Evolutionary conservation across 2,113 vertebrate genomes (phyloP).

Genomic region (Meles meles): DNA sequence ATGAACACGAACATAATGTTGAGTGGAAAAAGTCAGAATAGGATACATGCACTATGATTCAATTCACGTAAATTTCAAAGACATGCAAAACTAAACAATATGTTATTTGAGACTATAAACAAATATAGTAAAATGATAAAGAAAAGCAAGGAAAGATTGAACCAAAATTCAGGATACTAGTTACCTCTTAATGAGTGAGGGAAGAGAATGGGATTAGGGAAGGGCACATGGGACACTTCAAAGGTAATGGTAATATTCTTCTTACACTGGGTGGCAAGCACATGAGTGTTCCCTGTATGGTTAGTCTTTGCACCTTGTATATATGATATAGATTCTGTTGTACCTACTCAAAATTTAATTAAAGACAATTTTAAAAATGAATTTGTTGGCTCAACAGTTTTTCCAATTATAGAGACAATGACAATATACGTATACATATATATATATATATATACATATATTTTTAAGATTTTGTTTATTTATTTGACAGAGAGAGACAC

Average conservation of each 20-base stretch:
- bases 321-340: background rate
- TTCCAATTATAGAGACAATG: background rate
- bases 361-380: slow-evolving; percentile 6
- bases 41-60: background rate
- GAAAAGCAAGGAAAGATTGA: slow-evolving; percentile 26
- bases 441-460: no score
- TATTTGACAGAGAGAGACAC: no score
- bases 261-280: background rate
- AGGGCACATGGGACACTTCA: background rate
- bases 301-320: background rate
- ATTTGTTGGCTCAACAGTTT: background rate
- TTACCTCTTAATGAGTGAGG: background rate
- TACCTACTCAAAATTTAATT: background rate
- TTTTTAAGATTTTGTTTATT: no score
- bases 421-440: background rate
- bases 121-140: background rate
- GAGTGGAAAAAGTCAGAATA: background rate
- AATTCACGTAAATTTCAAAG: slow-evolving; percentile 4
- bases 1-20: background rate
- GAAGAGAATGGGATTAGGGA: background rate
- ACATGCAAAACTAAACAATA: background rate
- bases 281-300: background rate
- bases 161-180: background rate
- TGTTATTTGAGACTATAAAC: background rate
- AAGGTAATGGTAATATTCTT: background rate